Percentiles rank a stretch among this genome's conserved stretches.
phyloP scores from a whole-genome alignment of 2,113 vertebrate genomes.

The Calyptommatus sinebrachiatus region DNA sequence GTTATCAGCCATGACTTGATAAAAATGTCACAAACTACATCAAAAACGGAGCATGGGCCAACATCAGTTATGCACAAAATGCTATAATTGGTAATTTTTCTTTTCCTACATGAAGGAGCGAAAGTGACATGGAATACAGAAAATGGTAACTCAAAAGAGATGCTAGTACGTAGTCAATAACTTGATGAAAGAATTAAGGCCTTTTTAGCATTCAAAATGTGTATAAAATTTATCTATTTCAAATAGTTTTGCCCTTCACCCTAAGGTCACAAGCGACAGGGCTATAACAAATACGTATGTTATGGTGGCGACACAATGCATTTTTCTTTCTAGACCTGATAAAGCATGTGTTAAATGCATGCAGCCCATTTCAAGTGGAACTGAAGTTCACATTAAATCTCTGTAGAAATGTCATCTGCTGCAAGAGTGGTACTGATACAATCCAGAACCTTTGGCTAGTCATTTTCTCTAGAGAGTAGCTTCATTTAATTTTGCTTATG shows the following conservation, averaged over 20 bases:
- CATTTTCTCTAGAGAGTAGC: background rate
- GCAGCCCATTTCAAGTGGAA: background rate
- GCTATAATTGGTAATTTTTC: background rate
- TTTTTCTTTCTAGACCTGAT: background rate
- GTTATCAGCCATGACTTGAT: no score
- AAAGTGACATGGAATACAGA: background rate
- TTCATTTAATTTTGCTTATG: background rate
- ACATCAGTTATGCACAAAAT: no score
- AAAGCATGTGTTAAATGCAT: background rate
- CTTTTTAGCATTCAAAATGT: background rate
- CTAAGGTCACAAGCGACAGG: no score
- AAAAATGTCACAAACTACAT: background rate
- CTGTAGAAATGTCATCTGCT: accelerated
- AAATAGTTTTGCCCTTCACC: background rate
- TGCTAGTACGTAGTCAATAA: background rate
- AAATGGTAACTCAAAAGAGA: background rate
- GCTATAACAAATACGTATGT: no score
- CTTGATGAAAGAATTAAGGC: background rate
- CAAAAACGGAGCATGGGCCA: no score
- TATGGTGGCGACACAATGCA: accelerated
- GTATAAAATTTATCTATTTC: background rate
- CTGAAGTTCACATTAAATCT: background rate
- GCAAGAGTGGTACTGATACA: background rate
- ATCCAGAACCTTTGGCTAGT: background rate
- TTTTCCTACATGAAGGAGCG: background rate